Percentiles rank a stretch among this genome's conserved stretches.
These are phyloP conservation scores for Drosophila miranda DNA, from an alignment of 1,140 invertebrate species.

Conservation along the genomic window DNA sequence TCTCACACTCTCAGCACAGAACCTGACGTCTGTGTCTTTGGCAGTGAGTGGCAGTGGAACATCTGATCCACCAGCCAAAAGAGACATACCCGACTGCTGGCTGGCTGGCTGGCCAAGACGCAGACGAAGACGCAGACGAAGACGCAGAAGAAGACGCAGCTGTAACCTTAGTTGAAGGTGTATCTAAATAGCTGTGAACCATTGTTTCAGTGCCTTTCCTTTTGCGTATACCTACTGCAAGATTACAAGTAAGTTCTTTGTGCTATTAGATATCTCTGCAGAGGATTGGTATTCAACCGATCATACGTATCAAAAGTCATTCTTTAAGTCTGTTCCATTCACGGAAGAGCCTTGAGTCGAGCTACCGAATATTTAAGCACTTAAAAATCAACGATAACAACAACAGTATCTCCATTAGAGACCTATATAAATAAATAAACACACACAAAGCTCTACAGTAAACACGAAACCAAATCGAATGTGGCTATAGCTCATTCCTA, in stretches of 20 bases:
- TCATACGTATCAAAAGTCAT: too few species aligned
- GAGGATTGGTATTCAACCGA: too few species aligned
- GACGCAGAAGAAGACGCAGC: conserved; percentile 24
- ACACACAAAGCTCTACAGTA: background rate
- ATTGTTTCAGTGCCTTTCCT: too few species aligned
- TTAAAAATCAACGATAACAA: conserved; percentile 1
- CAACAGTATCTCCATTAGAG: conserved; percentile 1
- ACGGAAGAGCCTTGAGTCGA: background rate
- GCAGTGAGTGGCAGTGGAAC: conserved; percentile 47
- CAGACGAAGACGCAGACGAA: background rate
- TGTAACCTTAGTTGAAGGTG: conserved; percentile 49
- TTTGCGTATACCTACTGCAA: too few species aligned
- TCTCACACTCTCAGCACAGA: conserved; percentile 68
- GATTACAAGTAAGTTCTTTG: too few species aligned
- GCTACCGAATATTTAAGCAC: background rate
- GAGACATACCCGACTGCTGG: too few species aligned
- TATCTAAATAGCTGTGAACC: conserved; percentile 28
- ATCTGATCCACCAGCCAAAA: conserved; percentile 19
- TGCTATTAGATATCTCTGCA: too few species aligned
- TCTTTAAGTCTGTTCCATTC: too few species aligned
- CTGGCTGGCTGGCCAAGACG: too few species aligned
- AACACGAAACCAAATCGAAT: conserved; percentile 4
- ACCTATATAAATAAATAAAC: conserved; percentile 13
- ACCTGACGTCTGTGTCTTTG: conserved; percentile 64
- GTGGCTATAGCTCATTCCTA: too few species aligned